Base-by-base conservation (phyloP, 2,888 invertebrate genomes). In the Amblyjoppa proteus region DNA sequence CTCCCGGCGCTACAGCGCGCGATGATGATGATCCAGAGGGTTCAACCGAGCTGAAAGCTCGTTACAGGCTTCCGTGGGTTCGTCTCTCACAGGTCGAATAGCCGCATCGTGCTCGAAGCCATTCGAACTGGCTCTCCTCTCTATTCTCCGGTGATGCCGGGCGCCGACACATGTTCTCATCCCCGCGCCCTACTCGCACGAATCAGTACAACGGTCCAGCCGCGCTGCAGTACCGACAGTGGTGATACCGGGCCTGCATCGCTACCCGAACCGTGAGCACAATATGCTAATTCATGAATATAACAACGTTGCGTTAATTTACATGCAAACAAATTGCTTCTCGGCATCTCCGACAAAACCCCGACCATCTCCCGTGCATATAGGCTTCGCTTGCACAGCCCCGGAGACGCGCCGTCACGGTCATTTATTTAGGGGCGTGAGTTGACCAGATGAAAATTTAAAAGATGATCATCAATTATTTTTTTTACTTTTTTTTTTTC, bases 1-100 rank as follows among this genome's bases (percentile, higher is more conserved):
- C 76, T 28, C 51, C 49, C 38, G 34, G 71, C 13, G 61, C 53
- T 58, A 34, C 45, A 45, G 45, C 45, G 75, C 45, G 73, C 51
- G 76, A 73, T 73, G 77, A 85, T 83, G 79, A 83, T 80, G 79
- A 85, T 83, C 73, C 85, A 34, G 83, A 58, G 83, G 79, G 70
- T 82, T 76, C 75, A 85, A 61, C 76, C 76, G 71, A 76, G 83
- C 76, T 82, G 82, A 85, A 85, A 85, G 85, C 85, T 85, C 85
- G 85, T 85, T 85, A 85, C 85, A 82, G 79, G 82, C 75, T 85
- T 70, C 78, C 75, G 31, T 85, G 82, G 75, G 49, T 79, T 56
- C 25, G 56, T 79, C 69, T 51, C 69, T 31, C 56, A 69, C 77
- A 81, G 79, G 82, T 75, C 85, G 82, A 82, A 82, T 85, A 82